Percentiles rank a stretch among this genome's conserved stretches.
Evolutionary conservation across 2,888 invertebrate genomes (phyloP).

Genomic region (Leucophenga montana): DNA sequence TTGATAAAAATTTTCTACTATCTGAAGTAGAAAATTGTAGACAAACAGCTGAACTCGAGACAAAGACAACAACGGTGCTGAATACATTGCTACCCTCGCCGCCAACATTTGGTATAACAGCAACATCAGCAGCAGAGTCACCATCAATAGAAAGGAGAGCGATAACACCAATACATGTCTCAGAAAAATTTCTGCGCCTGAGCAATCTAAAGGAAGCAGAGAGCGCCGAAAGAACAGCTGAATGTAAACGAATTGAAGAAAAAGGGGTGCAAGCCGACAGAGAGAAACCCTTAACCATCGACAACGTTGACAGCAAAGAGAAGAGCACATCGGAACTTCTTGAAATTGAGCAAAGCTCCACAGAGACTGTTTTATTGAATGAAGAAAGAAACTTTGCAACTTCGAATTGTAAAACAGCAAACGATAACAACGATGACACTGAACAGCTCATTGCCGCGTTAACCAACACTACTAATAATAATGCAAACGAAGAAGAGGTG

Average conservation of each 20-base stretch:
- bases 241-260: conserved; percentile 25
- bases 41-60: conserved; percentile 49
- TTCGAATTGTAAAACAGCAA: too few species aligned
- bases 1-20: conserved; percentile 4
- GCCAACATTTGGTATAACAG: conserved; percentile 58
- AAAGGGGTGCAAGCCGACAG: not conserved
- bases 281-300: too few species aligned
- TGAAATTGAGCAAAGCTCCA: too few species aligned
- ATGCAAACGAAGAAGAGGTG: too few species aligned
- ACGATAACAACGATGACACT: too few species aligned
- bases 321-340: too few species aligned
- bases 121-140: conserved; percentile 24
- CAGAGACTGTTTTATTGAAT: too few species aligned
- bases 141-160: not conserved
- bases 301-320: too few species aligned
- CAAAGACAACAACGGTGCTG: conserved; percentile 46
- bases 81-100: conserved; percentile 41
- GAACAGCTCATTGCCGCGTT: too few species aligned
- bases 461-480: too few species aligned
- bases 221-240: conserved; percentile 29
- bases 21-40: conserved; percentile 18
- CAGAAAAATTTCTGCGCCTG: conserved; percentile 47
- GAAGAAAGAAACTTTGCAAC: too few species aligned
- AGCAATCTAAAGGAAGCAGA: conserved; percentile 20
- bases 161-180: conserved; percentile 35